phyloP scores from a whole-genome alignment of 2,113 vertebrate genomes.

The Halichoeres trimaculatus region DNA sequence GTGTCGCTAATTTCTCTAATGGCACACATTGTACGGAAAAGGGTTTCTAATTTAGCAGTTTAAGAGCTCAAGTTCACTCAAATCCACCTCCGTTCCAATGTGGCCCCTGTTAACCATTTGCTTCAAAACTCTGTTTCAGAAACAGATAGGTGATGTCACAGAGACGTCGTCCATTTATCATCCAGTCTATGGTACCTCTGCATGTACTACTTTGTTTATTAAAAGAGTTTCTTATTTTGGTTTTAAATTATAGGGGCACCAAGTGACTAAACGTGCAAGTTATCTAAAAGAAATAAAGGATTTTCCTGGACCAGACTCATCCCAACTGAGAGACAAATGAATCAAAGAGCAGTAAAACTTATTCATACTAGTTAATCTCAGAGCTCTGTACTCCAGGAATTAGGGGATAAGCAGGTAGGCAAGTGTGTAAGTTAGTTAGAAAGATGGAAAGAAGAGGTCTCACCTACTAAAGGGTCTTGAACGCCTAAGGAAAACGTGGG shows the following conservation, averaged over 20 bases:
- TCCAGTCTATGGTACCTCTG: no score
- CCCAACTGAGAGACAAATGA: not conserved
- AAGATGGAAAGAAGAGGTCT: slow-evolving; percentile 50
- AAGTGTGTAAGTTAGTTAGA: not conserved
- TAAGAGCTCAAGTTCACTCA: no score
- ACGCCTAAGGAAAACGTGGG: slow-evolving; percentile 67
- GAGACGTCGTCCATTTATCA: no score
- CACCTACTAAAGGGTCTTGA: slow-evolving; percentile 82
- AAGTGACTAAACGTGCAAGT: not conserved
- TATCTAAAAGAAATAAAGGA: not conserved
- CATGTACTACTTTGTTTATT: not conserved
- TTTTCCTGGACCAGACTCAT: not conserved
- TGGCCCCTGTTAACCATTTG: no score
- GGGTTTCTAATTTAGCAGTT: no score
- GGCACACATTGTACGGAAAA: no score
- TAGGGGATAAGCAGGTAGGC: not conserved
- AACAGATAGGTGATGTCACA: no score
- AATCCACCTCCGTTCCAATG: no score
- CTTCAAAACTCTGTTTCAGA: no score
- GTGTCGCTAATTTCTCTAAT: no score
- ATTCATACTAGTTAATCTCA: not conserved
- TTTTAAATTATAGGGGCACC: not conserved
- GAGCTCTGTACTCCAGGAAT: not conserved
- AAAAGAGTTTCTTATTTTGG: not conserved
- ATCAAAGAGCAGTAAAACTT: not conserved